These are phyloP conservation scores for Drosophila peninsularis DNA, from an alignment of 2,888 invertebrate genomes.

Conservation along the genomic window DNA sequence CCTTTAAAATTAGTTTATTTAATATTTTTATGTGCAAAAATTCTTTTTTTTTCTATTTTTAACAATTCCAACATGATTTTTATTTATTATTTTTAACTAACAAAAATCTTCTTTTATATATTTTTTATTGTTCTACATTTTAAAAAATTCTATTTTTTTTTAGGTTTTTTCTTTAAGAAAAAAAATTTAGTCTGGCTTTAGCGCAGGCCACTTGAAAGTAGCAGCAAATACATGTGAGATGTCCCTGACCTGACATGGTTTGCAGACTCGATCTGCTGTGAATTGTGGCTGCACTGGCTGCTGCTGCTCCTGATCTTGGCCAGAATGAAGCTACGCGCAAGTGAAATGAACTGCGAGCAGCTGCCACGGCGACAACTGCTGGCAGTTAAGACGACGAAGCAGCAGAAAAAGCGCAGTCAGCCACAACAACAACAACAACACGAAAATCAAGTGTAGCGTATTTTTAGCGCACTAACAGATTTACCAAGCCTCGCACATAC, in stretches of 20 bases:
- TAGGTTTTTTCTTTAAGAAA: too few species aligned
- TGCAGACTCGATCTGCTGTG: constrained; percentile 5
- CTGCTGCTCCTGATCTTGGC: constrained; percentile 47
- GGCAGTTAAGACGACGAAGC: constrained; percentile 11
- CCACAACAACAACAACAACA: constrained; percentile 3
- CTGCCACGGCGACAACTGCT: constrained; percentile 4
- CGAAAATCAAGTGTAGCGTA: constrained; percentile 57
- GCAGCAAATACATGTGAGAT: neutral
- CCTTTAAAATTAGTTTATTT: too few species aligned
- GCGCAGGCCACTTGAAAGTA: neutral
- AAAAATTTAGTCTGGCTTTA: too few species aligned
- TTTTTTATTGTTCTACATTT: too few species aligned
- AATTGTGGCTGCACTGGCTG: neutral
- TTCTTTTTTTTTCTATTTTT: too few species aligned
- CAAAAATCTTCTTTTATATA: too few species aligned
- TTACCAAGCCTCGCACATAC: constrained; percentile 15
- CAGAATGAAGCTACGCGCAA: constrained; percentile 16
- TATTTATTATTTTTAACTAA: too few species aligned
- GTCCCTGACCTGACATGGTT: constrained; percentile 37
- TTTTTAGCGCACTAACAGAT: constrained; percentile 39
- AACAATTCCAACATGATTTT: too few species aligned
- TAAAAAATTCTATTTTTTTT: too few species aligned
- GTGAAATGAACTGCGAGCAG: constrained; percentile 10
- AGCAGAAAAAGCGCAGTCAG: constrained; percentile 29
- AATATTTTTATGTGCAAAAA: too few species aligned